A percentile compares a stretch with the other conserved stretches of the same genome.
These are phyloP conservation scores for Peribatodes rhomboidaria DNA, from an alignment of 2,888 invertebrate genomes.

Conservation along the genomic window DNA sequence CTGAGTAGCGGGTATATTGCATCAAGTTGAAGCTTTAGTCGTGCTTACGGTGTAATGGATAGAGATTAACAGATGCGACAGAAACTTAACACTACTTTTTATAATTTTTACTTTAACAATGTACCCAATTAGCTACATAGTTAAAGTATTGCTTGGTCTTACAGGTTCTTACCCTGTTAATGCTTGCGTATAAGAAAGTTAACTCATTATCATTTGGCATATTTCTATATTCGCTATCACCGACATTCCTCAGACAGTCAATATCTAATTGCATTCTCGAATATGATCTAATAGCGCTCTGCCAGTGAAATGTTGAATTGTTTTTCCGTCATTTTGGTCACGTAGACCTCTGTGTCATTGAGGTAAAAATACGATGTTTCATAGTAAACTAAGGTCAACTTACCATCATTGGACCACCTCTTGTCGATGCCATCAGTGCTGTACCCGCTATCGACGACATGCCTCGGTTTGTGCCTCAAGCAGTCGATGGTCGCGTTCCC, in stretches of 20 bases:
- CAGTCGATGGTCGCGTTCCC: constrained; percentile 83
- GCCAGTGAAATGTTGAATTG: no score
- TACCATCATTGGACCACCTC: constrained; percentile 93
- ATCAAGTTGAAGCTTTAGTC: background rate
- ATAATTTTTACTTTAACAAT: no score
- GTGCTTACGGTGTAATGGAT: no score
- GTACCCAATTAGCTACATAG: no score
- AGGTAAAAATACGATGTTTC: background rate
- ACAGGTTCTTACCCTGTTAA: no score
- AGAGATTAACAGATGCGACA: no score
- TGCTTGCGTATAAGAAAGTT: no score
- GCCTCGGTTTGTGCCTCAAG: constrained; percentile 83
- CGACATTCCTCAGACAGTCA: no score
- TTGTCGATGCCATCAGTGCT: constrained; percentile 94
- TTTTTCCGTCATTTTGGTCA: background rate
- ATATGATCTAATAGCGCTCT: background rate
- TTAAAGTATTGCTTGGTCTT: no score
- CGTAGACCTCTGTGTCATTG: background rate
- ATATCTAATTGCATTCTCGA: background rate
- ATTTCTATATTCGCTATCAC: no score
- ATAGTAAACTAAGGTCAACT: constrained; percentile 56
- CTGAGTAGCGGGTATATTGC: background rate
- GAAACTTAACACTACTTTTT: no score
- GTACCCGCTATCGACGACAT: constrained; percentile 96
- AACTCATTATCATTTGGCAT: no score